Base-by-base conservation (phyloP, 2,888 invertebrate genomes). In the Phengaris arion region DNA sequence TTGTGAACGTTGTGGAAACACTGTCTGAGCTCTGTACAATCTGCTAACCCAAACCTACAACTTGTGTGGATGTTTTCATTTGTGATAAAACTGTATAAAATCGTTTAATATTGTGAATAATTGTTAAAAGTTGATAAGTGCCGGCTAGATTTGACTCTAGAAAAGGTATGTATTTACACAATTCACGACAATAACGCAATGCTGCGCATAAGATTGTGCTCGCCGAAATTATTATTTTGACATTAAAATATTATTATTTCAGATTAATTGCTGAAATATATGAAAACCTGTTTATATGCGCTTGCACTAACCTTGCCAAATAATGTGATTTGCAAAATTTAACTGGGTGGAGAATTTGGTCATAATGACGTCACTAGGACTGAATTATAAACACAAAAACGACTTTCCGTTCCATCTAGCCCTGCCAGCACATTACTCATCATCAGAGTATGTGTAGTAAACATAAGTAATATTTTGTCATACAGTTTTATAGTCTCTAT, bases 361-460 rank as follows among this genome's bases (percentile, higher is more conserved):
- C 87, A 84, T 85, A 84, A 89, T 93, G 93, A 92, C 93, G 93
- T 93, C 93, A 93, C 83, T 80, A 86, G 83, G 82, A 85, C 87
- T 88, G 90, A 92, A 89, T 90, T 92, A 92, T 88, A 91, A 89
- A 91, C 91, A 89, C 87, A 86, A 87, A 90, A 64, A 88, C 83
- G 84, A 87, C 85, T 88, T 88, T 88, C 86, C 84, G 87, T 87
- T 87, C 86, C 86, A 89, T 89, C 86, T 84, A 88, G 87, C 84
- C 86, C 82, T 86, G 86, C 86, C 84, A 89, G 83, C 80, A 84
- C 92, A 88, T 87, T 83, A 85, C 83, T 86, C 85, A 85, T 83
- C 85, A 85, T 82, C 83, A 86, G 85, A 79, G 82, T 87, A 85
- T 81, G 83, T 84, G 84, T 87, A 87, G 86, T 89, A 90, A 90